phyloP scores from a whole-genome alignment of 2,888 invertebrate species.

The Chrysomela aeneicollis region DNA sequence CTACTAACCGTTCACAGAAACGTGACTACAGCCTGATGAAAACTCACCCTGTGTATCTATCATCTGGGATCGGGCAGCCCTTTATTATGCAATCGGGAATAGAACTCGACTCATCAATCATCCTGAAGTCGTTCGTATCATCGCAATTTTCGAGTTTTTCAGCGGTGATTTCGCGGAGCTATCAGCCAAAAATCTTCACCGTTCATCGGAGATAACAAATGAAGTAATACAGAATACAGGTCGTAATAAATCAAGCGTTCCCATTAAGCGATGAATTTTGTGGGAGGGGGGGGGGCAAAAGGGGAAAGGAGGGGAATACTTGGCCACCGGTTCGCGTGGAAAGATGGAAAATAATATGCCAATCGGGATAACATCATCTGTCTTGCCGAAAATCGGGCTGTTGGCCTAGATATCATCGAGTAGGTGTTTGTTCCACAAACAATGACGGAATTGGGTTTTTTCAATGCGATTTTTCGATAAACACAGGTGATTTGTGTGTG shows the following conservation, averaged over 20 bases:
- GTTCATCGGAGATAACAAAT: slow-evolving; percentile 25
- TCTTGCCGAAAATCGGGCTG: too few species aligned
- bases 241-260: slow-evolving; percentile 16
- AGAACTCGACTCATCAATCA: not conserved
- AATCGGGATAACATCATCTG: too few species aligned
- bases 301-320: not conserved
- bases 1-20: too few species aligned
- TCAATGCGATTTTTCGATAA: too few species aligned
- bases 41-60: not conserved
- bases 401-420: too few species aligned
- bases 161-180: slow-evolving; percentile 5
- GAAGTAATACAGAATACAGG: slow-evolving; percentile 12
- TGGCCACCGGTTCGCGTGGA: not conserved
- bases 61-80: not conserved
- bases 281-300: not conserved
- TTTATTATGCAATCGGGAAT: not conserved
- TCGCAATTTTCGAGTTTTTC: not conserved
- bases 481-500: too few species aligned
- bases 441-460: too few species aligned
- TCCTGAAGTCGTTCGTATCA: not conserved
- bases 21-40: too few species aligned
- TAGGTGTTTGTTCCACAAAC: too few species aligned
- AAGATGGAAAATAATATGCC: too few species aligned
- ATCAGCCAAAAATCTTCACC: slow-evolving; percentile 20
- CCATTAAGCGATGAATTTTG: slow-evolving; percentile 11